Evolutionary conservation across 2,888 invertebrate species (phyloP).

Genomic region (Oligia strigilis): DNA sequence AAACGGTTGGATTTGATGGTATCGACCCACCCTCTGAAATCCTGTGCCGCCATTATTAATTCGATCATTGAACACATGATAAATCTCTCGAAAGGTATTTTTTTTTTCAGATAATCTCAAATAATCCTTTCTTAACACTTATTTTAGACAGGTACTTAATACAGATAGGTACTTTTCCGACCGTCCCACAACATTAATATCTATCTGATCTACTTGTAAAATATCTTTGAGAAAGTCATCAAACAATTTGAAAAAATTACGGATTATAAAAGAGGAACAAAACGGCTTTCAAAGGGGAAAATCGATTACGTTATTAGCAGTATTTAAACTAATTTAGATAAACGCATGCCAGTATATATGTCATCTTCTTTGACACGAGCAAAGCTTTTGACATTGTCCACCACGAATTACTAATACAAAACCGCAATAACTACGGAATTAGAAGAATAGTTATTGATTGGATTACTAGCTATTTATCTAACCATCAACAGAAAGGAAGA

Average conservation of each 20-base stretch:
- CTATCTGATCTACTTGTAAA: too few species aligned
- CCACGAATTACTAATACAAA: not conserved
- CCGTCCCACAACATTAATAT: too few species aligned
- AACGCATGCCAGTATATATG: too few species aligned
- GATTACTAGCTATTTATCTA: not conserved
- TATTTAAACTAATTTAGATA: not conserved
- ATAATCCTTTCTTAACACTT: too few species aligned
- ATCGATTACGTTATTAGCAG: not conserved
- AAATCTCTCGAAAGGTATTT: not conserved
- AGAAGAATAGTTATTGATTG: too few species aligned
- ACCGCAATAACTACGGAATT: not conserved
- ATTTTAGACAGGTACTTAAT: too few species aligned
- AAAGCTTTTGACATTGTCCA: not conserved
- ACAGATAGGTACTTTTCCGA: too few species aligned
- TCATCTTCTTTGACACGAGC: not conserved
- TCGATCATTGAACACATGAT: not conserved
- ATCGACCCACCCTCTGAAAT: not conserved
- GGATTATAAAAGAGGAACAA: not conserved
- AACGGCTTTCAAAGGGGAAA: not conserved
- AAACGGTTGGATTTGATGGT: not conserved
- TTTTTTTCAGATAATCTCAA: not conserved
- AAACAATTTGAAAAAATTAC: not conserved
- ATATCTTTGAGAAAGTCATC: not conserved
- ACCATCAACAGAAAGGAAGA: not conserved
- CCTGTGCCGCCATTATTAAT: not conserved